Conservation (phyloP, 1,140 invertebrate genomes). For the Daktulosphaira vitifoliae region DNA sequence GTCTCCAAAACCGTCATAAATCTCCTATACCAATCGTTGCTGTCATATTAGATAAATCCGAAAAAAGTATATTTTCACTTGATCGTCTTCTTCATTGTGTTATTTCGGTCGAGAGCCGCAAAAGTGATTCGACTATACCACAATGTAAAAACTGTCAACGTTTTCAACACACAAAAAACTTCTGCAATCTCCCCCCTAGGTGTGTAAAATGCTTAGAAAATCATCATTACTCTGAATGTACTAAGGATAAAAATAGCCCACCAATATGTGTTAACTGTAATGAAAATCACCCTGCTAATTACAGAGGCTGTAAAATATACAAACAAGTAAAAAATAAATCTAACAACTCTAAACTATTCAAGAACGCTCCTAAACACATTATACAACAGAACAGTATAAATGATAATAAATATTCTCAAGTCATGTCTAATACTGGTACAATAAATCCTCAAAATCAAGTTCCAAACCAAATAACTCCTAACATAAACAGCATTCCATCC, state of each 20-base stretch:
- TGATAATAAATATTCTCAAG: neutral
- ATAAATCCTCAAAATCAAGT: neutral
- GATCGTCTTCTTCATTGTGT: constrained; percentile 1
- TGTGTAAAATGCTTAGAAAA: neutral
- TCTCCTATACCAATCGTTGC: constrained; percentile 10
- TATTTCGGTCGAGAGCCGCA: neutral
- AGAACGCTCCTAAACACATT: neutral
- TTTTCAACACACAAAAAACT: neutral
- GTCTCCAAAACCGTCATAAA: neutral
- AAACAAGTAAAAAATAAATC: neutral
- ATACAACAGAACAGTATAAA: neutral
- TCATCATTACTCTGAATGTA: neutral
- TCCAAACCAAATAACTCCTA: neutral
- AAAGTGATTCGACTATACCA: neutral
- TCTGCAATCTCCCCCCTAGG: neutral
- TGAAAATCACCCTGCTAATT: neutral
- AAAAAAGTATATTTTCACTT: neutral
- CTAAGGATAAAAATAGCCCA: constrained; percentile 2
- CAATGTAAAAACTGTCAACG: neutral
- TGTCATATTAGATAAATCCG: neutral
- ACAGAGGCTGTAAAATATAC: neutral
- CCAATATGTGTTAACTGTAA: neutral
- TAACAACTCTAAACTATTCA: neutral
- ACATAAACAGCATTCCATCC: neutral
- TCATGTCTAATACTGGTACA: neutral